Conservation (phyloP, 2,888 invertebrate genomes). For the Trichacis sp. region DNA sequence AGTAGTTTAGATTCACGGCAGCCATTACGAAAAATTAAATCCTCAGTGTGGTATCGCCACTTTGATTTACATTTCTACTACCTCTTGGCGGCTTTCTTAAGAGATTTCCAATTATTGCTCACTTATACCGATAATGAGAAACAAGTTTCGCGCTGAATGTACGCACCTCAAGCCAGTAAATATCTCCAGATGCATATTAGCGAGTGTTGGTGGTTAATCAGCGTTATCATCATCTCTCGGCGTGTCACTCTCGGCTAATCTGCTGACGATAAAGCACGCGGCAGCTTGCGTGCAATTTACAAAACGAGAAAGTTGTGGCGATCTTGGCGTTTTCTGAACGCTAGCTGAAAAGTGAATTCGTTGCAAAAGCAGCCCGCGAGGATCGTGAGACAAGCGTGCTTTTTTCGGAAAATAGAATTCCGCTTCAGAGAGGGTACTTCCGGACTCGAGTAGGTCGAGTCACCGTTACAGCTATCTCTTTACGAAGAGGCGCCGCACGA, state of each 20-base stretch:
- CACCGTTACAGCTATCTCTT: constrained; percentile 58
- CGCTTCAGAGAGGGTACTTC: constrained; percentile 43
- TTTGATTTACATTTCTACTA: not conserved
- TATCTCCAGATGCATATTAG: not conserved
- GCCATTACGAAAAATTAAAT: too few species aligned
- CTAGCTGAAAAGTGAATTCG: constrained; percentile 13
- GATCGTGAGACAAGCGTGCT: constrained; percentile 26
- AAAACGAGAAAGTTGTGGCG: not conserved
- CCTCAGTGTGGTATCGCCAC: not conserved
- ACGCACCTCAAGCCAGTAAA: constrained; percentile 1
- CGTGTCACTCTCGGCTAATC: not conserved
- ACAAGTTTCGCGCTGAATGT: not conserved
- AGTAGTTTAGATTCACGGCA: too few species aligned
- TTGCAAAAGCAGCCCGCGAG: constrained; percentile 12
- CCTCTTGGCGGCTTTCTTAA: not conserved
- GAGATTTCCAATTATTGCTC: not conserved
- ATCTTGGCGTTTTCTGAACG: not conserved
- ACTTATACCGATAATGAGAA: not conserved
- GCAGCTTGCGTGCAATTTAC: not conserved
- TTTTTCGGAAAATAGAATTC: constrained; percentile 34
- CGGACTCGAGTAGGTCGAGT: constrained; percentile 57
- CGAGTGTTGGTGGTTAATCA: not conserved
- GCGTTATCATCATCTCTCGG: constrained; percentile 3
- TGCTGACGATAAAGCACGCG: not conserved
- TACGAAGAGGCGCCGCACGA: constrained; percentile 47